These are phyloP conservation scores for Acleris holmiana DNA, from an alignment of 2,888 invertebrate species.

Conservation along the genomic window DNA sequence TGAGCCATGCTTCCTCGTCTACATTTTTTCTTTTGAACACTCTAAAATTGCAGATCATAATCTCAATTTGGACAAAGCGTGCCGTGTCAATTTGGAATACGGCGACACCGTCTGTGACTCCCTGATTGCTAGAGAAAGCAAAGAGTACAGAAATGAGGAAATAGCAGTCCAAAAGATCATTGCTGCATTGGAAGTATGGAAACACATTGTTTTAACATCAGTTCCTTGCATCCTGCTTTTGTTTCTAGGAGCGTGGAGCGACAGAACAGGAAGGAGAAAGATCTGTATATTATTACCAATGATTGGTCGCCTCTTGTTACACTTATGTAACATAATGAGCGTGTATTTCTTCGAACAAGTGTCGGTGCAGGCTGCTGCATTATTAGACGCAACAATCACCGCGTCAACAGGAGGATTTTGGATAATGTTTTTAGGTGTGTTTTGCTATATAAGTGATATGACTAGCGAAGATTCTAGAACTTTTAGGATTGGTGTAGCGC, in stretches of 20 bases:
- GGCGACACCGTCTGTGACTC: slow-evolving; percentile 87
- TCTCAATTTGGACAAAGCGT: slow-evolving; percentile 89
- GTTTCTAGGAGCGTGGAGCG: slow-evolving; percentile 89
- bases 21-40: slow-evolving; percentile 74
- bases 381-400: slow-evolving; percentile 80
- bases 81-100: slow-evolving; percentile 88
- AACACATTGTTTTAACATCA: slow-evolving; percentile 89
- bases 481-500: slow-evolving; percentile 16
- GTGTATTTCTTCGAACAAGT: slow-evolving; percentile 82
- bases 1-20: slow-evolving; percentile 86
- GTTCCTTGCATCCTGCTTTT: slow-evolving; percentile 88
- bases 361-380: slow-evolving; percentile 79
- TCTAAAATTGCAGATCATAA: slow-evolving; percentile 89
- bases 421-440: slow-evolving; percentile 82
- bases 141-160: slow-evolving; percentile 11
- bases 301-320: slow-evolving; percentile 87
- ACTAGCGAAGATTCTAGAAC: slow-evolving; percentile 71
- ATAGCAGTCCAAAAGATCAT: slow-evolving; percentile 86
- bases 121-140: slow-evolving; percentile 67
- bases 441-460: slow-evolving; percentile 85
- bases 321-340: slow-evolving; percentile 75
- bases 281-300: slow-evolving; percentile 90
- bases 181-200: slow-evolving; percentile 89
- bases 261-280: slow-evolving; percentile 82
- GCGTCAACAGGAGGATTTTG: slow-evolving; percentile 83